Evolutionary conservation across 1,140 invertebrate genomes (phyloP), one percentile per base, ranked within the genome.

Genomic region (Lethrus apterus): DNA sequence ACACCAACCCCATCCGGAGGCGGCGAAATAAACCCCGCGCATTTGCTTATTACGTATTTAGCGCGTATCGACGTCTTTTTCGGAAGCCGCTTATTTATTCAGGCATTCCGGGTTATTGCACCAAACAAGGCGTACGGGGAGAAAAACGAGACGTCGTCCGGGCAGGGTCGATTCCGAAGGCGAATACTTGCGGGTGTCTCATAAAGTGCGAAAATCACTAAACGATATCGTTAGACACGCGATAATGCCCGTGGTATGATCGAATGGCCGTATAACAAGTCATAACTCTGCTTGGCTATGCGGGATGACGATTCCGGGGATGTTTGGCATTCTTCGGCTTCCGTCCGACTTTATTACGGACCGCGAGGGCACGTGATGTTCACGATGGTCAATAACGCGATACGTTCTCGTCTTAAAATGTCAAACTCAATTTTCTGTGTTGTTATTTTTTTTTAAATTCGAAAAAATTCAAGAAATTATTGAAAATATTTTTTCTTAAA

Each of bases 231-330:
- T 50, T 50, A 34, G 48, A 24, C 24, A 36, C 36, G 48, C 26
- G 42, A 46, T 54, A 57, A 57, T 52, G 48, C 44, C 48, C 19
- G 10, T 29, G 23, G 21, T 44, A 52, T 57, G 55, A 57, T 57
- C 50, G 46, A 55, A 55, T 44, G 55, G 46, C 52, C 42, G 40
- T 50, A 55, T 52, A 57, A 57, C 55, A 57, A 57, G 44, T 51
- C 55, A 57, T 57, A 57, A 57, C 55, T 57, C 53, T 53, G 49
- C 50, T 54, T 51, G 38, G 51, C 47, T 49, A 51, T 55, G 53
- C 48, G 36, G 19, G 50, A 55, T 55, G 45, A 50, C 46, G 46
- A 52, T 55, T 52, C 53, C 44, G 17, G 35, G 44, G 29, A 53
- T 53, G 48, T 46, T 53, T 55, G 42, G 44, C 41, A 57, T 57